A percentile compares a stretch with the other conserved stretches of the same genome.
phyloP scores from a whole-genome alignment of 2,888 invertebrate genomes.

The Oithona nana region DNA sequence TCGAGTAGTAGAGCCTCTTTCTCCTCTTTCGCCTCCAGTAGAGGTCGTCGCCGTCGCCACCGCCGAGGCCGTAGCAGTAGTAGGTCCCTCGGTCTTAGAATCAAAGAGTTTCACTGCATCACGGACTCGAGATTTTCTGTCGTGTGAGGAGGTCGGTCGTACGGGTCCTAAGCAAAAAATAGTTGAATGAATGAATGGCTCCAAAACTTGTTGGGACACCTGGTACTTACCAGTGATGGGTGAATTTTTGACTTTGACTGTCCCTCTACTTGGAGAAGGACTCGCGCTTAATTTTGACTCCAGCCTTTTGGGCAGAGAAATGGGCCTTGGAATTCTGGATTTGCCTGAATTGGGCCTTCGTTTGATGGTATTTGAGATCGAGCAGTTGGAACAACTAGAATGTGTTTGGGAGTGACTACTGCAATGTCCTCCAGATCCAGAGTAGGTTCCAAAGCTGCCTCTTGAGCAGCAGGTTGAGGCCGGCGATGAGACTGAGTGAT shows the following conservation, averaged over 20 bases:
- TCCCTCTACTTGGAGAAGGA: neutral
- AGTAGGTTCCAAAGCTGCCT: neutral
- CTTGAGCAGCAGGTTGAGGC: neutral
- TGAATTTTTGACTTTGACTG: neutral
- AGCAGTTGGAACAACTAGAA: neutral
- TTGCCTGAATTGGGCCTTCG: neutral
- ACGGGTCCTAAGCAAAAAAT: no score
- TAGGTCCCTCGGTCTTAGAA: slow-evolving; percentile 6
- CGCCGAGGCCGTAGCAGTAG: no score
- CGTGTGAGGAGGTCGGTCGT: neutral
- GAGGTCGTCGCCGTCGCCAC: no score
- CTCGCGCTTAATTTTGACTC: slow-evolving; percentile 1
- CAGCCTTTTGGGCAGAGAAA: slow-evolving; percentile 13
- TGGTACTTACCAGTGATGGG: no score
- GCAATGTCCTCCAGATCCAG: neutral
- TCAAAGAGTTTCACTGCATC: slow-evolving; percentile 11
- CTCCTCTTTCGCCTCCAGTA: no score
- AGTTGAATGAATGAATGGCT: neutral
- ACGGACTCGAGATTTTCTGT: slow-evolving; percentile 12
- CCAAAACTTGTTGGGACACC: neutral
- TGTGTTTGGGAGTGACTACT: neutral
- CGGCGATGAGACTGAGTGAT: neutral
- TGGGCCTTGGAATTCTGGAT: slow-evolving; percentile 16
- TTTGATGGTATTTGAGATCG: neutral
- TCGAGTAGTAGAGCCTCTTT: no score